These are phyloP conservation scores for Ichneumon xanthorius DNA, from an alignment of 2,888 invertebrate species.

Conservation along the genomic window DNA sequence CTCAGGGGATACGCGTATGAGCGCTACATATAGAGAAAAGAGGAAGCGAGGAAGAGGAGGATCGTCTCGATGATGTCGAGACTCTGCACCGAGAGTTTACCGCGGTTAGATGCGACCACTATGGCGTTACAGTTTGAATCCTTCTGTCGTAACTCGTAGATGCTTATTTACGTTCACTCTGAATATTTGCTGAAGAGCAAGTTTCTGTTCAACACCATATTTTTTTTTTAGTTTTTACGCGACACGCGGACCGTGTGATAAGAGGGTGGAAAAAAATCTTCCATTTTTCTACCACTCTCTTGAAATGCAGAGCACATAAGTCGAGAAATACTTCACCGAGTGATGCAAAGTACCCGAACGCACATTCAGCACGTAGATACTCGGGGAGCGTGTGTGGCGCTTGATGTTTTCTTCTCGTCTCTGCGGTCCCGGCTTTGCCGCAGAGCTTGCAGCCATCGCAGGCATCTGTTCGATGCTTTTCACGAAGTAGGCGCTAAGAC, in stretches of 20 bases:
- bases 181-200: neutral
- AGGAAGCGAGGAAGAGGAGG: neutral
- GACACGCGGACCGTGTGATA: neutral
- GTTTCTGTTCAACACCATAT: neutral
- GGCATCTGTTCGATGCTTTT: slow-evolving; percentile 35
- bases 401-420: slow-evolving; percentile 45
- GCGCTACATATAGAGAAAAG: neutral
- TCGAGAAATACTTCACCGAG: slow-evolving; percentile 26
- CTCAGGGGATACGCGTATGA: neutral
- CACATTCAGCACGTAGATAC: slow-evolving; percentile 38
- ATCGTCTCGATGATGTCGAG: neutral
- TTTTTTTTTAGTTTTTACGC: neutral
- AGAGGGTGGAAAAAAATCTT: slow-evolving; percentile 7
- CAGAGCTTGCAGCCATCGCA: slow-evolving; percentile 12
- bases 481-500: slow-evolving; percentile 43
- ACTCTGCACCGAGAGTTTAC: neutral
- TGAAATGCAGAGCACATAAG: slow-evolving; percentile 16
- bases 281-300: neutral
- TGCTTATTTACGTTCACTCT: slow-evolving; percentile 9
- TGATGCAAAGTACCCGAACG: slow-evolving; percentile 36
- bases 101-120: slow-evolving; percentile 7
- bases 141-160: neutral
- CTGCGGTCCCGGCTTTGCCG: slow-evolving; percentile 20
- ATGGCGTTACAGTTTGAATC: neutral
- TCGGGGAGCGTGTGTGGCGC: slow-evolving; percentile 11